A percentile compares a stretch with the other conserved stretches of the same genome.
Evolutionary conservation across 2,113 vertebrate genomes (phyloP).

Genomic region (Gopherus flavomarginatus): DNA sequence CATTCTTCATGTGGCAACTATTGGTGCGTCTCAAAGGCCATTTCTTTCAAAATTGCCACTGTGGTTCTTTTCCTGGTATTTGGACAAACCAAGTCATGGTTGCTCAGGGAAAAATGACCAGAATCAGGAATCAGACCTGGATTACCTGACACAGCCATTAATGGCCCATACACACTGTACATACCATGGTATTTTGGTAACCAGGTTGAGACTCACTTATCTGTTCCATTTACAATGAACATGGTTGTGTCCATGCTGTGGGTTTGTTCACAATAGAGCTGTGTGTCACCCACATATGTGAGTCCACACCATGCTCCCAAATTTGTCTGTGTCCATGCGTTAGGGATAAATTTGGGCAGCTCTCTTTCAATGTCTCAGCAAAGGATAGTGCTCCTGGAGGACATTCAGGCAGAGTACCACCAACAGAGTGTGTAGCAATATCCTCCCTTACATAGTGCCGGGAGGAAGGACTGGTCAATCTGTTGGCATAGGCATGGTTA

Average conservation of each 20-base stretch:
- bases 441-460: neutral
- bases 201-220: neutral
- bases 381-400: neutral
- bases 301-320: neutral
- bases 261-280: neutral
- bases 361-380: neutral
- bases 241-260: fast-evolving
- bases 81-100: slow-evolving; percentile 30
- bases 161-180: fast-evolving
- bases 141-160: neutral
- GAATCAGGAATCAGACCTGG: neutral
- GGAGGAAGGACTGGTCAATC: neutral
- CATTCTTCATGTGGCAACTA: slow-evolving; percentile 35
- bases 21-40: slow-evolving; percentile 16
- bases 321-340: fast-evolving
- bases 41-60: slow-evolving; percentile 41
- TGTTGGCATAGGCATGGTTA: neutral
- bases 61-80: slow-evolving; percentile 13
- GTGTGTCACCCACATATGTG: fast-evolving
- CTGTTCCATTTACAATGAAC: fast-evolving
- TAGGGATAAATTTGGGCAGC: fast-evolving
- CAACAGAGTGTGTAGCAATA: neutral
- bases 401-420: neutral
- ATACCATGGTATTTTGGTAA: fast-evolving
- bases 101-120: slow-evolving; percentile 7